A percentile compares a stretch with the other conserved stretches of the same genome.
phyloP scores from a whole-genome alignment of 1,140 invertebrate species.

The Eurosta solidaginis region DNA sequence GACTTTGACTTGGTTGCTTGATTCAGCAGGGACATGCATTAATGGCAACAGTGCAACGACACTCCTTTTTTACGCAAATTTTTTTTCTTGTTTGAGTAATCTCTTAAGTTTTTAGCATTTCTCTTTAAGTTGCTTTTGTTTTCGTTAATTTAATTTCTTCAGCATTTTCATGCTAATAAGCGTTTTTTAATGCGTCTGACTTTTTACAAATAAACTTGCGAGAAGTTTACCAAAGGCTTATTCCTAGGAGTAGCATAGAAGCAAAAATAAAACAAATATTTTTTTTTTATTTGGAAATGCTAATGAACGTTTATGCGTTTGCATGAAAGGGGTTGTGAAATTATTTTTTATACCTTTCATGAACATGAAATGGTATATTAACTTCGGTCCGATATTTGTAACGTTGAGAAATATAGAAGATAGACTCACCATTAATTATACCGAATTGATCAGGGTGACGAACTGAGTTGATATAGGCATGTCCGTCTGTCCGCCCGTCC shows the following conservation, averaged over 20 bases:
- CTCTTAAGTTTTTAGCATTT: neutral
- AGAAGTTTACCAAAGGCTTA: neutral
- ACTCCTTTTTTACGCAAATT: too few species aligned
- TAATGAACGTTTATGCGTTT: too few species aligned
- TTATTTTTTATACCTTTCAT: too few species aligned
- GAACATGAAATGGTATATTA: too few species aligned
- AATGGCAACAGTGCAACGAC: neutral
- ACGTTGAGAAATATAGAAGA: too few species aligned
- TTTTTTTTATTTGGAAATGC: neutral
- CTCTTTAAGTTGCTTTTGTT: neutral
- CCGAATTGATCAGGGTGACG: neutral
- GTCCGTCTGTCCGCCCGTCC: too few species aligned
- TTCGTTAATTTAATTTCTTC: conserved; percentile 20
- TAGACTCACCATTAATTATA: neutral
- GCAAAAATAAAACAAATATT: neutral
- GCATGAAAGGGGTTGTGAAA: too few species aligned
- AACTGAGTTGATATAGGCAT: too few species aligned
- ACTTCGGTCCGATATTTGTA: too few species aligned
- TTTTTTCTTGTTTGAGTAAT: neutral
- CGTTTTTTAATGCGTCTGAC: neutral
- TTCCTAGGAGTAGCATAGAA: neutral
- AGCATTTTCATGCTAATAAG: neutral
- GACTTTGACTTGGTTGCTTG: neutral
- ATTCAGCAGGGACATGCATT: neutral
- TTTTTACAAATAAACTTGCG: neutral